Evolutionary conservation across 2,888 invertebrate genomes (phyloP), one percentile per base, ranked within the genome.

Genomic region (Eupeodes latifasciatus): DNA sequence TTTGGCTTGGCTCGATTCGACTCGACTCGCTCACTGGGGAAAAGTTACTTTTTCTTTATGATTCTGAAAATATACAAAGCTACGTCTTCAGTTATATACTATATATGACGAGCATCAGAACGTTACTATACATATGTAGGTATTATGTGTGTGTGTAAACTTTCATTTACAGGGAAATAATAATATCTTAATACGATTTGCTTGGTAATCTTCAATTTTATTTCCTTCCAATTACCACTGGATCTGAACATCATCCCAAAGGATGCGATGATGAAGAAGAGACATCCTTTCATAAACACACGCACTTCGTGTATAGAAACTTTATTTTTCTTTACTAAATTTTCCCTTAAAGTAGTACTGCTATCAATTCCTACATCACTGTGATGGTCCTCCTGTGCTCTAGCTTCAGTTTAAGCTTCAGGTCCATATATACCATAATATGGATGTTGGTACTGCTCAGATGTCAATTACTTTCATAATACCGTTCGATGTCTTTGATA

Each of bases 111-210:
- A 44, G 44, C 27, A 27, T 27, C 2, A 16, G 40, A 1, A 44
- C 40, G 36, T 7, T 34, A 34, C 19, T 44, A 16, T 11, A 44
- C 2, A 4, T 57, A 5, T 57, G 4, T 59, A n/a, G 36, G 34
- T 59, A 36, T 14, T 44, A 64, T 47, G 62, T 34, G 44, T 47
- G 4, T 14, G 9, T 9, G 40, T 27, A 59, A 51, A 55, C 61
- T 74, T 78, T 82, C 69, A 75, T 75, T 74, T 86, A 34, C 67
- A 64, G 49, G 59, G 10, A 79, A 83, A 86, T 86, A 83, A 86
- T 86, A 83, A 86, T 83, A 86, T 83, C 75, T 71, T 86, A 86
- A 86, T 86, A 86, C 83, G 86, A 86, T 83, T 83, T 79, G n/a
- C 79, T 79, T 64, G 69, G 75, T 83, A 86, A 83, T 86, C 83